A percentile compares a stretch with the other conserved stretches of the same genome.
phyloP scores from a whole-genome alignment of 2,113 vertebrate species.

The Bos taurus region ARS-UCD2.0 NC_037348.1:11441501-11442000 shows the following conservation, averaged over 20 bases:
- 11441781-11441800: background rate
- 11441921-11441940: background rate
- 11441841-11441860: background rate
- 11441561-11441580: background rate
- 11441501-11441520: background rate
- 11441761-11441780: background rate
- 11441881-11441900: background rate
- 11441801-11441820: background rate
- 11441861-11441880: background rate
- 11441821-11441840: background rate
- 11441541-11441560: background rate
- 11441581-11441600: background rate
- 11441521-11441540: background rate
- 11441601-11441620: background rate
- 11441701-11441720: background rate
- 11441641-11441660: background rate
- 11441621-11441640: background rate
- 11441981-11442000: background rate
- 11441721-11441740: background rate
- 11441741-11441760: background rate
- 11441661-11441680: background rate
- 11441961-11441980: background rate
- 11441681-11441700: background rate
- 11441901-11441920: background rate
- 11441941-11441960: accelerated